These are phyloP conservation scores for Chanos chanos DNA, from an alignment of 2,797 vertebrate genomes.

Conservation along the genomic window DNA sequence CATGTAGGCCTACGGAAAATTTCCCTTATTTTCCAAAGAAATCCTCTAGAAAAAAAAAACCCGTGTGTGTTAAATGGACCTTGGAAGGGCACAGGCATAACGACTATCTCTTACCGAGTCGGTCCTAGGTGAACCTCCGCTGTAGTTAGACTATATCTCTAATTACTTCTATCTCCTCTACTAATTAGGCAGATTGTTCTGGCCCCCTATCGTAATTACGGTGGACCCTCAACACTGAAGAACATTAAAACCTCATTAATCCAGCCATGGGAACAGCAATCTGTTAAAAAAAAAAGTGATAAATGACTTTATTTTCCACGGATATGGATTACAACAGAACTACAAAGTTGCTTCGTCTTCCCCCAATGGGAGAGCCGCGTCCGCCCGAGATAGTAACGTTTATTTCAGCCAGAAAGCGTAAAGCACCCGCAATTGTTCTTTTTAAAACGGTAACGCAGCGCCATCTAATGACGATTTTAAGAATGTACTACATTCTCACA, in stretches of 20 bases:
- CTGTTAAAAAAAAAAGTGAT: not conserved
- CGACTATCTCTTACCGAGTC: not conserved
- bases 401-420: too few relatives aligned
- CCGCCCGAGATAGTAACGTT: too few relatives aligned
- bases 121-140: not conserved
- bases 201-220: not conserved
- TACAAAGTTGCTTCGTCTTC: not conserved
- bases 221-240: constrained; percentile 5
- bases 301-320: not conserved
- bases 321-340: not conserved
- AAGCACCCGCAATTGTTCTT: too few relatives aligned
- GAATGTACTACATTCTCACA: not conserved
- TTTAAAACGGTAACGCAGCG: constrained; percentile 18
- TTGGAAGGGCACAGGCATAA: too few relatives aligned
- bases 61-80: too few relatives aligned
- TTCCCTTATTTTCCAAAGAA: too few relatives aligned
- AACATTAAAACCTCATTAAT: constrained; percentile 32
- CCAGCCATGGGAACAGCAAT: constrained; percentile 14
- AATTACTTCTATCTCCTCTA: constrained; percentile 27
- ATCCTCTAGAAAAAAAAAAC: too few relatives aligned
- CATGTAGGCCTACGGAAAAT: too few relatives aligned
- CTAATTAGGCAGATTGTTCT: constrained; percentile 16
- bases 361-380: too few relatives aligned
- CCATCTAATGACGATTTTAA: constrained; percentile 55
- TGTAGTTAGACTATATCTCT: constrained; percentile 17